These are phyloP conservation scores for Avahi laniger DNA, from an alignment of 2,797 vertebrate species.

Conservation along the genomic window DNA sequence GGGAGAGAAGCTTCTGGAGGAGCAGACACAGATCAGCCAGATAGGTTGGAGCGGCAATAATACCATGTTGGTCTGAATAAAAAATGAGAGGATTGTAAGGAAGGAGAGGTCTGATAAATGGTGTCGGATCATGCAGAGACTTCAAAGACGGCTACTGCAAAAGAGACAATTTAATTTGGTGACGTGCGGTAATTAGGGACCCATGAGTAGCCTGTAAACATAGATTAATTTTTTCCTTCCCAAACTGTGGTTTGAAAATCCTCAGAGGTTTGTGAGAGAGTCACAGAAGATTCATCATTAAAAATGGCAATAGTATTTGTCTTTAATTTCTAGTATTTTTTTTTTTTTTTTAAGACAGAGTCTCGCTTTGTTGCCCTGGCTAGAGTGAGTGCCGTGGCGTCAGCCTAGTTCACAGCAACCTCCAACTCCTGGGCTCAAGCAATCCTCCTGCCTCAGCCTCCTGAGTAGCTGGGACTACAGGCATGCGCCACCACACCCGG, in stretches of 20 bases:
- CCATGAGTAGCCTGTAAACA: not conserved
- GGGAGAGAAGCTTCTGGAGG: not conserved
- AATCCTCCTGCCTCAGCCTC: no score
- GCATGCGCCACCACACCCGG: no score
- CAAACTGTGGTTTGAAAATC: not conserved
- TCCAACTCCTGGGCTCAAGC: no score
- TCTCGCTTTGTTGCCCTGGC: no score
- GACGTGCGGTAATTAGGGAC: not conserved
- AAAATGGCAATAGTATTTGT: not conserved
- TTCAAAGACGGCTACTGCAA: not conserved
- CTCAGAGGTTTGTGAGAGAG: not conserved
- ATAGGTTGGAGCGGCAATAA: not conserved
- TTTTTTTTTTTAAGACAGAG: no score
- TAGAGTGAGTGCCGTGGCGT: no score
- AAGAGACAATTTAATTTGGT: not conserved
- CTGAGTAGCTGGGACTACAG: no score
- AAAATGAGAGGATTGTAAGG: not conserved
- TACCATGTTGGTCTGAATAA: not conserved
- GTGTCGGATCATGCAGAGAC: not conserved
- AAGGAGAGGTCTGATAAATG: not conserved
- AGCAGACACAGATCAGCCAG: not conserved
- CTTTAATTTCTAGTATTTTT: not conserved
- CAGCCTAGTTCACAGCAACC: no score
- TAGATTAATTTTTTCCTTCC: not conserved
- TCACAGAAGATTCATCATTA: not conserved